Conservation (phyloP, 2,113 vertebrate species). For the Castor canadensis region DNA sequence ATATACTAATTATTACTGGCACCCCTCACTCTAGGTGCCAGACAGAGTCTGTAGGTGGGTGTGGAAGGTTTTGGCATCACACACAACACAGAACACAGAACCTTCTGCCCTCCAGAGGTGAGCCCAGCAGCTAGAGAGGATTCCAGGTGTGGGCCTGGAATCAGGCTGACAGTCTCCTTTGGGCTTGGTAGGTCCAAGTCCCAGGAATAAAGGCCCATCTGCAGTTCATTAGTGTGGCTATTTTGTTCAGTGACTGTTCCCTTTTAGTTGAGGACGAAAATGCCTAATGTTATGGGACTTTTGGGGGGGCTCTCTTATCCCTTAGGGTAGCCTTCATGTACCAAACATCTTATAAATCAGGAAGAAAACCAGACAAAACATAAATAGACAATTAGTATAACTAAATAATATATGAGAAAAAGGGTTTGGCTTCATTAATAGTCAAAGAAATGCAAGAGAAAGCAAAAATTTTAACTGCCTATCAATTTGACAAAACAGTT, state of each 20-base stretch:
- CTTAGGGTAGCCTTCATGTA: neutral
- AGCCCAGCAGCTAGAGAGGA: neutral
- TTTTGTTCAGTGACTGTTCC: too few species aligned
- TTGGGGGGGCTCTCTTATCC: neutral
- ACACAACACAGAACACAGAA: neutral
- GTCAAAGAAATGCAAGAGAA: neutral
- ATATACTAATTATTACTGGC: neutral
- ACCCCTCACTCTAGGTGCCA: neutral
- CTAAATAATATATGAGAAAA: neutral
- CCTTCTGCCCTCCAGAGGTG: neutral
- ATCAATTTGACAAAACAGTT: neutral
- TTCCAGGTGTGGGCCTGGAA: rapidly evolving
- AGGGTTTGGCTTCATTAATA: neutral
- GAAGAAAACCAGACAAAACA: neutral
- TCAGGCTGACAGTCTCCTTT: neutral
- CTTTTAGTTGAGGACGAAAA: neutral
- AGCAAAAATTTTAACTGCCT: neutral
- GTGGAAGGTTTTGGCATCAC: neutral
- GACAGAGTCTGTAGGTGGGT: neutral
- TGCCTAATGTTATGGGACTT: neutral
- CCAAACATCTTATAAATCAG: neutral
- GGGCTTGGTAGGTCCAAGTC: neutral
- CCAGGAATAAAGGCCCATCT: neutral
- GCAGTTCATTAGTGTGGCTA: neutral
- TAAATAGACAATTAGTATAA: neutral